Percentiles rank a stretch among this genome's conserved stretches.
Evolutionary conservation across 2,797 vertebrate genomes (phyloP).

Genomic region (Poecile montanus): DNA sequence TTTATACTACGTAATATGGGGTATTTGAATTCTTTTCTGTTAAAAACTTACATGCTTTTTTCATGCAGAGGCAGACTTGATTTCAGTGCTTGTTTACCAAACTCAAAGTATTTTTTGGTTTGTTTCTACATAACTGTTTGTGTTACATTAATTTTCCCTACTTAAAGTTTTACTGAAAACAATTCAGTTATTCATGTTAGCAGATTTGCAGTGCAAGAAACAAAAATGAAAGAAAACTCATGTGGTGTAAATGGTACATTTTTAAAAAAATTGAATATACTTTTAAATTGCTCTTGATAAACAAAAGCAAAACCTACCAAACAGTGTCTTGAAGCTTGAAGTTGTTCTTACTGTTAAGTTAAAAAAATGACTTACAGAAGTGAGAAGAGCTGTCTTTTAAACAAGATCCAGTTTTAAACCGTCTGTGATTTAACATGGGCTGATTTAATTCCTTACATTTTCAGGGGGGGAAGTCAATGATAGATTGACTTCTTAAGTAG

Average conservation of each 20-base stretch:
- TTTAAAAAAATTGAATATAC: neutral
- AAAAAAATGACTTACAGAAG: neutral
- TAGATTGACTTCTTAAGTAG: neutral
- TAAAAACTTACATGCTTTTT: neutral
- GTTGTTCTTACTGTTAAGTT: neutral
- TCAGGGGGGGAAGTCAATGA: neutral
- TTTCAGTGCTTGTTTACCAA: slow-evolving; percentile 1
- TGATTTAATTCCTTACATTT: neutral
- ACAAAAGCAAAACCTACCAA: neutral
- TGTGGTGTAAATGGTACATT: neutral
- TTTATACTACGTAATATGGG: neutral
- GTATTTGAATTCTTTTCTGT: neutral
- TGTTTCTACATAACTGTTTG: neutral
- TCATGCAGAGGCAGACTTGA: neutral
- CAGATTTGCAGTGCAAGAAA: neutral
- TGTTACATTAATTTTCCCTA: neutral
- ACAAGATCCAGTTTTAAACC: neutral
- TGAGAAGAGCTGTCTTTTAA: neutral
- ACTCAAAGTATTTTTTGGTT: neutral
- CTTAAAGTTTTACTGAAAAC: neutral
- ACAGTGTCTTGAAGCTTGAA: neutral
- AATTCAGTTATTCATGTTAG: slow-evolving; percentile 32
- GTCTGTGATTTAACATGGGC: neutral
- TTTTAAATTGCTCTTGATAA: neutral
- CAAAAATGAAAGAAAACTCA: neutral